Conservation (phyloP, 1,140 invertebrate genomes). For the Drosophila persimilis region DNA sequence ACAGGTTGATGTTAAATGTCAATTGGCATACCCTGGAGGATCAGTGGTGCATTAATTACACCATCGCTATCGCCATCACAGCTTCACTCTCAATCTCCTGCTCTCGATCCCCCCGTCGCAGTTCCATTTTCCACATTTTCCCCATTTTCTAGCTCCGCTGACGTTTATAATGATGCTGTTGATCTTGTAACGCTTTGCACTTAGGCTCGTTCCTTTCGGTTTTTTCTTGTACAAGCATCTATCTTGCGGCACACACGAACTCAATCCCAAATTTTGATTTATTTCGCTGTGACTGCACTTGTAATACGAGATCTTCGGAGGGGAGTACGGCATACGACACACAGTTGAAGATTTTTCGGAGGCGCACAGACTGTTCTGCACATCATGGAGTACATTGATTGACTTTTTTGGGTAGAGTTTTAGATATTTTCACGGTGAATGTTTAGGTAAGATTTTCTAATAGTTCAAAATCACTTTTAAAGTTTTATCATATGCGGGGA, state of each 20-base stretch:
- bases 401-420: no score
- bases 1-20: constrained; percentile 81
- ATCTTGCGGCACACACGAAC: constrained; percentile 7
- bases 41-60: constrained; percentile 73
- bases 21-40: constrained; percentile 76
- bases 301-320: constrained; percentile 52
- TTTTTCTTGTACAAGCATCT: constrained; percentile 2
- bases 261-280: constrained; percentile 66
- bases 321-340: constrained; percentile 13
- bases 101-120: neutral
- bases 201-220: constrained; percentile 38
- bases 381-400: no score
- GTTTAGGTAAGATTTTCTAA: no score
- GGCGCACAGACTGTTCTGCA: no score
- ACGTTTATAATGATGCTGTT: constrained; percentile 73
- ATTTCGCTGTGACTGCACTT: constrained; percentile 71
- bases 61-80: constrained; percentile 7
- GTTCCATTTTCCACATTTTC: constrained; percentile 3
- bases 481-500: no score
- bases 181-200: constrained; percentile 74
- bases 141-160: constrained; percentile 28
- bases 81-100: constrained; percentile 8
- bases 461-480: no score
- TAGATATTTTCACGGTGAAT: no score
- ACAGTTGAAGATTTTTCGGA: constrained; percentile 27